Evolutionary conservation across 2,113 vertebrate species (phyloP), one percentile per base, ranked within the genome.

Genomic region (Vicugna pacos): DNA sequence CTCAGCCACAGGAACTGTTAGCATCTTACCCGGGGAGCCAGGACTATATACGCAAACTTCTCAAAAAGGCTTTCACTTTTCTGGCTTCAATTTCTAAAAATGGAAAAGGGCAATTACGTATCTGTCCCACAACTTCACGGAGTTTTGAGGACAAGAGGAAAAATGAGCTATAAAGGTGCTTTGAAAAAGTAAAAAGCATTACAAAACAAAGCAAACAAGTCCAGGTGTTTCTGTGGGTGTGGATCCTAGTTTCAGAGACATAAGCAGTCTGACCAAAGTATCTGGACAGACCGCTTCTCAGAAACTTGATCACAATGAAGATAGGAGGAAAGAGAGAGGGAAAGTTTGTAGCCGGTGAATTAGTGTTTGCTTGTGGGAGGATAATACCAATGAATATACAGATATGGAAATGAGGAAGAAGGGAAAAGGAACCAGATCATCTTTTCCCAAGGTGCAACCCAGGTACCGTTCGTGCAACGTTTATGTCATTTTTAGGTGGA

Each of bases 261-360:
- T 52, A 50, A 90, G 92, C 46, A n/a, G 26, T 52, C 50, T 38
- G 52, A 52, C 64, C 75, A 32, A 82, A 65, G 58, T 73, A 93
- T 94, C 75, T 81, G 79, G 91, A 72, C 75, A 72, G 65, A 91
- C 35, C 0, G 48, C 80, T 95, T 96, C 95, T 95, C 95, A 95
- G 96, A 95, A 96, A 97, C 95, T 79, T 88, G 93, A 89, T 95
- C 77, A 82, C 9, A 86, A 6, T 13, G 82, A 72, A 98, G 96
- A 97, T 54, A 93, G 62, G 20, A 38, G 28, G 38, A 54, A 54
- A 83, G 32, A 17, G 46, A 60, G 38, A 76, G 28, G 35, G 69
- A 80, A 69, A 72, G 70, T 46, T 30, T 14, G 48, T 22, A 20
- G 19, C 6, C 20, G 32, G n/a, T n/a, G 79, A 64, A 64, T 69